Percentiles rank a stretch among this genome's conserved stretches.
phyloP scores from a whole-genome alignment of 2,888 invertebrate genomes.

The Parasteatoda lunata region DNA sequence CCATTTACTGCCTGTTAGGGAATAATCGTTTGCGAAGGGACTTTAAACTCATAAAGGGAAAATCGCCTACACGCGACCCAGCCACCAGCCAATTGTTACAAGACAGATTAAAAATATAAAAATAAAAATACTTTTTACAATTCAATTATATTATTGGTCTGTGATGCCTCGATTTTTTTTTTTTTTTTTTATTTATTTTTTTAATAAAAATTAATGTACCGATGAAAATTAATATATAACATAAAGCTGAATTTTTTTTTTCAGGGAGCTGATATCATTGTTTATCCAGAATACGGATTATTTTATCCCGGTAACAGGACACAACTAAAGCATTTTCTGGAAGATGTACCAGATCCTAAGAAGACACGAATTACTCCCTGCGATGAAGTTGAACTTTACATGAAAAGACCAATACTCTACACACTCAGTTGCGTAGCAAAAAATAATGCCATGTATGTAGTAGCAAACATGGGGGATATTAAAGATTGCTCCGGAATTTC shows the following conservation, averaged over 20 bases:
- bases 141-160: too few relatives aligned
- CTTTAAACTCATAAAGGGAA: too few relatives aligned
- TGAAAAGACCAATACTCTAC: constrained; percentile 66
- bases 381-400: constrained; percentile 67
- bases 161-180: too few relatives aligned
- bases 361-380: constrained; percentile 16
- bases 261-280: constrained; percentile 72
- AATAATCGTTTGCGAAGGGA: too few relatives aligned
- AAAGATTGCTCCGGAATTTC: constrained; percentile 78
- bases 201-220: too few relatives aligned
- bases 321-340: constrained; percentile 43
- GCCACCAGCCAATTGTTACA: too few relatives aligned
- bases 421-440: constrained; percentile 78
- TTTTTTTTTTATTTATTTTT: too few relatives aligned
- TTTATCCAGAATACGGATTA: constrained; percentile 74
- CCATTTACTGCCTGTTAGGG: too few relatives aligned
- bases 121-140: too few relatives aligned
- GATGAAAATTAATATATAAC: too few relatives aligned
- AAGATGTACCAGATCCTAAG: constrained; percentile 56
- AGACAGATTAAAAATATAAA: too few relatives aligned
- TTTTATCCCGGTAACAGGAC: constrained; percentile 19
- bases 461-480: constrained; percentile 82
- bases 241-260: not conserved
- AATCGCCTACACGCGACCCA: too few relatives aligned
- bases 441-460: constrained; percentile 79